phyloP scores from a whole-genome alignment of 35 echinoderm and acorn worm species.

The Apostichopus japonicus region DNA sequence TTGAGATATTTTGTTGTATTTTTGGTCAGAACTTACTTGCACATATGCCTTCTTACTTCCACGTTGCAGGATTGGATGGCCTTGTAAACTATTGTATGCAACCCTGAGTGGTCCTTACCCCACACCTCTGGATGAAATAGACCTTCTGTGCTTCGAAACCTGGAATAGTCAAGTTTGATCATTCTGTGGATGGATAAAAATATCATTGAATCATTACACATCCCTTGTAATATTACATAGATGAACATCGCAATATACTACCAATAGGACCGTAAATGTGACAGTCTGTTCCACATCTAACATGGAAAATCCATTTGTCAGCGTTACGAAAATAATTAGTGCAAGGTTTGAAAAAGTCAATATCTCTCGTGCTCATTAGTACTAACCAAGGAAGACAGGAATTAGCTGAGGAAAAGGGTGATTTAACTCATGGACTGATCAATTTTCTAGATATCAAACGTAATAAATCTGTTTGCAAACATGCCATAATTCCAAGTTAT shows the following conservation, averaged over 20 bases:
- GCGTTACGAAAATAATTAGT: too few species aligned
- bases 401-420: too few species aligned
- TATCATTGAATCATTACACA: background rate
- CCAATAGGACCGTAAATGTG: background rate
- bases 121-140: conserved; percentile 95
- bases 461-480: too few species aligned
- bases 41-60: conserved; percentile 92
- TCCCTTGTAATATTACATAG: background rate
- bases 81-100: conserved; percentile 86
- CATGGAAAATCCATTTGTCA: too few species aligned
- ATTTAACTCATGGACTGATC: too few species aligned
- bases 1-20: background rate
- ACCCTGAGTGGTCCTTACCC: conserved; percentile 93
- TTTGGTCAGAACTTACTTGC: conserved; percentile 57
- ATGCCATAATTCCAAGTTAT: too few species aligned
- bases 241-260: background rate
- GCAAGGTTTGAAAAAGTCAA: too few species aligned
- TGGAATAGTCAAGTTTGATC: conserved; percentile 85
- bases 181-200: conserved; percentile 36
- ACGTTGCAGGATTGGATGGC: conserved; percentile 90
- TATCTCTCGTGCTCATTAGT: background rate
- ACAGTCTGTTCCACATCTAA: too few species aligned
- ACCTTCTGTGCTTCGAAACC: conserved; percentile 93
- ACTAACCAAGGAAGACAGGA: too few species aligned
- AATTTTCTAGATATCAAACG: too few species aligned